A percentile compares a stretch with the other conserved stretches of the same genome.
These are phyloP conservation scores for Machimus rusticus DNA, from an alignment of 2,888 invertebrate species.

Conservation along the genomic window DNA sequence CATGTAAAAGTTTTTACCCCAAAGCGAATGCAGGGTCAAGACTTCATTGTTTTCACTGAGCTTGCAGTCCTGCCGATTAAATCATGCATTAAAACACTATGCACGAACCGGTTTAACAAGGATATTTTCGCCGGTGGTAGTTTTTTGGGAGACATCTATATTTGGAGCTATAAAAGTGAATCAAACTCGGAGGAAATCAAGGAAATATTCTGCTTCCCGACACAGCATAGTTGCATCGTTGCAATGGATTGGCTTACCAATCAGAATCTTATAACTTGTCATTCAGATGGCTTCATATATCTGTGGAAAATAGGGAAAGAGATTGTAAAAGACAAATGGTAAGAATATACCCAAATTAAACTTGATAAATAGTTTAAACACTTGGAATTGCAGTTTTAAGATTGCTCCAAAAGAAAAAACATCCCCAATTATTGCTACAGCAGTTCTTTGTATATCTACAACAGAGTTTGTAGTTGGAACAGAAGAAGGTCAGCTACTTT, in stretches of 20 bases:
- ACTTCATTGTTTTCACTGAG: slow-evolving; percentile 55
- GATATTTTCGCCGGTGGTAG: slow-evolving; percentile 59
- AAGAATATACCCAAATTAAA: slow-evolving; percentile 41
- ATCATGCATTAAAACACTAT: slow-evolving; percentile 56
- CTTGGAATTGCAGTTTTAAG: slow-evolving; percentile 32
- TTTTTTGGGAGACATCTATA: slow-evolving; percentile 58
- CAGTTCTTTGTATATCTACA: slow-evolving; percentile 52
- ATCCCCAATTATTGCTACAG: slow-evolving; percentile 51
- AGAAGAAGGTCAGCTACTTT: slow-evolving; percentile 57
- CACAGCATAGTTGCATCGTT: slow-evolving; percentile 56
- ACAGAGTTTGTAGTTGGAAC: slow-evolving; percentile 58
- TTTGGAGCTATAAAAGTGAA: slow-evolving; percentile 55
- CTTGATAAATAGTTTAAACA: background rate
- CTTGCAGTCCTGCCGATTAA: slow-evolving; percentile 55
- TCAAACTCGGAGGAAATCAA: slow-evolving; percentile 51
- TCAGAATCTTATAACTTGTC: slow-evolving; percentile 56
- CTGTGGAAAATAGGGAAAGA: slow-evolving; percentile 56
- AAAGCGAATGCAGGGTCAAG: slow-evolving; percentile 53
- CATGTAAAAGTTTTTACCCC: slow-evolving; percentile 56
- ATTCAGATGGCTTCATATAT: slow-evolving; percentile 56
- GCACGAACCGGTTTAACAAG: slow-evolving; percentile 58
- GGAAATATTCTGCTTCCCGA: slow-evolving; percentile 55
- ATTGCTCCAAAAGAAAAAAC: background rate
- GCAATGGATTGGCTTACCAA: slow-evolving; percentile 58
- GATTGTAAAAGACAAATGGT: slow-evolving; percentile 55